Conservation (phyloP, 2,797 vertebrate genomes). For the Champsocephalus gunnari region DNA sequence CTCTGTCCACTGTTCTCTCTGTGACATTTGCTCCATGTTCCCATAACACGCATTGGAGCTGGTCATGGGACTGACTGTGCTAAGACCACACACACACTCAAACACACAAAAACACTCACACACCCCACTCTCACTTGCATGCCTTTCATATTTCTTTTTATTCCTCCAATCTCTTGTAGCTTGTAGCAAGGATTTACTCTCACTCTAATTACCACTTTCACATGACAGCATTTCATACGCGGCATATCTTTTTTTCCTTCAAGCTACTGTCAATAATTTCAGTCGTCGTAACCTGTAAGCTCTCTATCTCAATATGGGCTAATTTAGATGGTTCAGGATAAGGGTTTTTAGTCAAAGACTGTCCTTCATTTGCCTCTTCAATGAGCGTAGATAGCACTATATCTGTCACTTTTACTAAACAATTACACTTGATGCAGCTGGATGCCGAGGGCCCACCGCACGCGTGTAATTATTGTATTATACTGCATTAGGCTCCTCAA, state of each 20-base stretch:
- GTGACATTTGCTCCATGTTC: slow-evolving; percentile 66
- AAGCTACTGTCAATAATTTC: slow-evolving; percentile 63
- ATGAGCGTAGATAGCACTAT: slow-evolving; percentile 53
- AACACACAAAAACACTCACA: slow-evolving; percentile 28
- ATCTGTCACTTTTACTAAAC: slow-evolving; percentile 48
- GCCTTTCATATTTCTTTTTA: slow-evolving; percentile 50
- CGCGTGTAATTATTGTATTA: slow-evolving; percentile 75
- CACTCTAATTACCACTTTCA: slow-evolving; percentile 69
- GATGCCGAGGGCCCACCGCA: slow-evolving; percentile 34
- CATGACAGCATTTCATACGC: slow-evolving; percentile 57
- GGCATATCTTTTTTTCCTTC: slow-evolving; percentile 49
- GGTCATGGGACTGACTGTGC: slow-evolving; percentile 69
- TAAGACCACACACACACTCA: slow-evolving; percentile 47
- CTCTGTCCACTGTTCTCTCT: slow-evolving; percentile 27
- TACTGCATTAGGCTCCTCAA: slow-evolving; percentile 71
- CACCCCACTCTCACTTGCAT: slow-evolving; percentile 44
- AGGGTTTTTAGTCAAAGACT: slow-evolving; percentile 48
- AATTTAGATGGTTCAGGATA: slow-evolving; percentile 75
- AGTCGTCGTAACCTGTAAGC: slow-evolving; percentile 40
- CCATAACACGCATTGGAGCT: slow-evolving; percentile 41
- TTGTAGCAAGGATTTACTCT: slow-evolving; percentile 76
- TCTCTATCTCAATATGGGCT: slow-evolving; percentile 53
- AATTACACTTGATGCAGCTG: slow-evolving; percentile 50
- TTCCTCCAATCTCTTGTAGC: slow-evolving; percentile 56
- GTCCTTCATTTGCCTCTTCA: slow-evolving; percentile 45